These are phyloP conservation scores for Drosophila sproati DNA, from an alignment of 1,140 invertebrate species.

Conservation along the genomic window DNA sequence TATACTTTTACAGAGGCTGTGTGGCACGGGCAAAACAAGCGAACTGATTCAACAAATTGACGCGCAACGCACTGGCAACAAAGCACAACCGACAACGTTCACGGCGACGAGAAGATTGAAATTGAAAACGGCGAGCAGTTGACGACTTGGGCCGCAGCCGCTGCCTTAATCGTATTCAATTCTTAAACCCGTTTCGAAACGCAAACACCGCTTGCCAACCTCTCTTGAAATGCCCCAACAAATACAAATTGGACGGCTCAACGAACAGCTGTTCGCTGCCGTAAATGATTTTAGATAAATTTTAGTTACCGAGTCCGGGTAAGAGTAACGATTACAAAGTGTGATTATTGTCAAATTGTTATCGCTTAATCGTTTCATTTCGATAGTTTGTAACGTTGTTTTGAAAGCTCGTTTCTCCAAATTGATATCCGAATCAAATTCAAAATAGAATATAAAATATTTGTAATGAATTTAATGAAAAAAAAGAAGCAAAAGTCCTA, in stretches of 20 bases:
- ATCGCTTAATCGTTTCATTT: conserved; percentile 5
- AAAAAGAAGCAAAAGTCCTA: too few relatives aligned
- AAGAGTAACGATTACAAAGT: conserved; percentile 1
- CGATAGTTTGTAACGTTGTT: conserved; percentile 6
- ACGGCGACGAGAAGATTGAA: conserved; percentile 52
- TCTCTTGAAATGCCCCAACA: conserved; percentile 31
- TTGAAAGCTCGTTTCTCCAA: neutral
- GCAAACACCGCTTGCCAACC: conserved; percentile 35
- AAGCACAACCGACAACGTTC: conserved; percentile 44
- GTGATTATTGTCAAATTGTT: conserved; percentile 2
- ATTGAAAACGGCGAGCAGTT: conserved; percentile 37
- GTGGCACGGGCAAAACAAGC: conserved; percentile 11
- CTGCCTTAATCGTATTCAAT: conserved; percentile 43
- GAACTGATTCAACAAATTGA: conserved; percentile 26
- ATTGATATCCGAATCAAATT: too few relatives aligned
- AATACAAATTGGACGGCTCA: conserved; percentile 20
- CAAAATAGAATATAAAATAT: too few relatives aligned
- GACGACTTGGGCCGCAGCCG: conserved; percentile 30
- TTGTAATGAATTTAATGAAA: too few relatives aligned
- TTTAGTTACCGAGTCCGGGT: conserved; percentile 10
- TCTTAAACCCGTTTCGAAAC: conserved; percentile 54
- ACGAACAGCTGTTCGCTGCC: conserved; percentile 33
- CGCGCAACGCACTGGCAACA: conserved; percentile 15
- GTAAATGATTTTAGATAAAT: conserved; percentile 1
- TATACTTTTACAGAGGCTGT: conserved; percentile 17